Evolutionary conservation across 1,140 invertebrate genomes (phyloP).

Genomic region (Musca vetustissima): DNA sequence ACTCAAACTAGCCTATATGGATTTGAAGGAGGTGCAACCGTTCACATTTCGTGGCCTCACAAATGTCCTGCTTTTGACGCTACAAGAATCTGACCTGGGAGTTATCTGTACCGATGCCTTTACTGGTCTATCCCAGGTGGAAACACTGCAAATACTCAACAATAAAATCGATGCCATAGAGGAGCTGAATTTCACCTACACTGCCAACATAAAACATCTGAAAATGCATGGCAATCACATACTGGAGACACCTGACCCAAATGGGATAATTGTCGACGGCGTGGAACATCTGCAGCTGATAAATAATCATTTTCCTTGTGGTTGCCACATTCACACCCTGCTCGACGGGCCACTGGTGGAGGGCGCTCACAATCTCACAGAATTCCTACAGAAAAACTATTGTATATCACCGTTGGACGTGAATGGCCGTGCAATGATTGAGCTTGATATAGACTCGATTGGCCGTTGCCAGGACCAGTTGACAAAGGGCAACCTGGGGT

Average conservation of each 20-base stretch:
- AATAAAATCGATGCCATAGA: slow-evolving; percentile 82
- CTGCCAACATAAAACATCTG: slow-evolving; percentile 68
- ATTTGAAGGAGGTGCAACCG: slow-evolving; percentile 67
- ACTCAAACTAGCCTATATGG: slow-evolving; percentile 79
- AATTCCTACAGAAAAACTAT: slow-evolving; percentile 75
- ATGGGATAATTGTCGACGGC: slow-evolving; percentile 66
- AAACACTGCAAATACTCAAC: slow-evolving; percentile 72
- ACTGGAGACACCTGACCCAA: slow-evolving; percentile 69
- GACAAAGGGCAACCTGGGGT: slow-evolving; percentile 66
- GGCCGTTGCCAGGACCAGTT: slow-evolving; percentile 69
- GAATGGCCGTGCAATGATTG: slow-evolving; percentile 71
- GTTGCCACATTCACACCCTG: slow-evolving; percentile 76
- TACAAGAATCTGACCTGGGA: slow-evolving; percentile 79
- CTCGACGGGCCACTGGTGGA: slow-evolving; percentile 72
- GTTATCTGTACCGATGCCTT: slow-evolving; percentile 72
- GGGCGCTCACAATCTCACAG: slow-evolving; percentile 59
- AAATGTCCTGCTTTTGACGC: slow-evolving; percentile 70
- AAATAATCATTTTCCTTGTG: slow-evolving; percentile 81
- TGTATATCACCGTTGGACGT: slow-evolving; percentile 82
- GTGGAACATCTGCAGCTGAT: slow-evolving; percentile 69
- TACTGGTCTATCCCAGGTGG: slow-evolving; percentile 68
- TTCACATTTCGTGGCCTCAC: slow-evolving; percentile 76
- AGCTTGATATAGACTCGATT: slow-evolving; percentile 68
- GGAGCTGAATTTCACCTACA: slow-evolving; percentile 66
- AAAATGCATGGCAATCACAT: slow-evolving; percentile 80